Percentiles rank a stretch among this genome's conserved stretches.
Conservation (phyloP, 2,113 vertebrate genomes). For the Alligator mississippiensis region DNA sequence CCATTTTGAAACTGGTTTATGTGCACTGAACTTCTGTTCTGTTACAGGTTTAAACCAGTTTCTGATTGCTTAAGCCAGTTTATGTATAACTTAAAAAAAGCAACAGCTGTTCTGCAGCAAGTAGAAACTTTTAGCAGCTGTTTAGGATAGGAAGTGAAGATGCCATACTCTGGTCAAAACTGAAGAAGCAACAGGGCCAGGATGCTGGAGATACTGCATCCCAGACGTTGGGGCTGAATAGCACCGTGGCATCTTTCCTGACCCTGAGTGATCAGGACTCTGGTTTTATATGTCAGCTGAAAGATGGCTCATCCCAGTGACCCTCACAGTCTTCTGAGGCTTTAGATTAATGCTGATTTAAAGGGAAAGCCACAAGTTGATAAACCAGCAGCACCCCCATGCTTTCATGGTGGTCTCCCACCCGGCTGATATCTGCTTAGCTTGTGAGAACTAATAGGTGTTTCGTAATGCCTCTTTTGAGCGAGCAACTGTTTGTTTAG, state of each 20-base stretch:
- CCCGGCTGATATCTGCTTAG: not conserved
- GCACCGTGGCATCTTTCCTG: not conserved
- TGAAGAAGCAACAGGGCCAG: slow-evolving; percentile 50
- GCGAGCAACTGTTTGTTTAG: slow-evolving; percentile 42
- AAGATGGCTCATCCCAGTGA: fast-evolving
- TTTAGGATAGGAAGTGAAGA: slow-evolving; percentile 30
- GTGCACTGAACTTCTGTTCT: too few relatives aligned
- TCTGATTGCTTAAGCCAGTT: not conserved
- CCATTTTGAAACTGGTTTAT: too few relatives aligned
- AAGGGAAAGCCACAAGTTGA: not conserved
- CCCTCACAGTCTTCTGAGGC: not conserved
- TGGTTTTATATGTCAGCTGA: not conserved
- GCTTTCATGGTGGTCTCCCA: not conserved
- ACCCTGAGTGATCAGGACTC: not conserved
- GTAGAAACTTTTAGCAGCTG: not conserved
- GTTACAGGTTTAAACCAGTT: too few relatives aligned
- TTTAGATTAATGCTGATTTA: not conserved
- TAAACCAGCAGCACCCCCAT: not conserved
- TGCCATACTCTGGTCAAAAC: slow-evolving; percentile 32
- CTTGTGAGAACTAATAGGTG: not conserved
- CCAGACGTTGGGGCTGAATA: not conserved
- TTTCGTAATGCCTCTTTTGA: not conserved
- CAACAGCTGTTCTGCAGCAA: not conserved
- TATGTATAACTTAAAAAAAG: not conserved
- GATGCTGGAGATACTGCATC: not conserved